Conservation (phyloP, 2,888 invertebrate species). For the Temnothorax ravouxi region DNA sequence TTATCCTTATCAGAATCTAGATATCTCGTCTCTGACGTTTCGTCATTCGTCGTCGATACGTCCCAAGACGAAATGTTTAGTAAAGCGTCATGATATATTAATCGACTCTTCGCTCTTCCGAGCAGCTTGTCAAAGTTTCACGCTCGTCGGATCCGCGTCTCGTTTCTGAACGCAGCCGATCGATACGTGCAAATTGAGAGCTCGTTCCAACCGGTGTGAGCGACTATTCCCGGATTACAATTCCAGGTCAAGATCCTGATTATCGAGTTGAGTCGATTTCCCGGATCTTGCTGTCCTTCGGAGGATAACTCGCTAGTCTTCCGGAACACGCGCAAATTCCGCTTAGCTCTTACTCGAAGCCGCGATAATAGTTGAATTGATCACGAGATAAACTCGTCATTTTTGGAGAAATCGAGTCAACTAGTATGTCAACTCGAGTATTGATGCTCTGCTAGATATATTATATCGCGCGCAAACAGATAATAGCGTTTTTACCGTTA, state of each 20-base stretch:
- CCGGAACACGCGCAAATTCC: slow-evolving; percentile 28
- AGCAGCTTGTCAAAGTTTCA: slow-evolving; percentile 43
- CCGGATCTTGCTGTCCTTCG: slow-evolving; percentile 5
- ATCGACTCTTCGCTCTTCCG: slow-evolving; percentile 29
- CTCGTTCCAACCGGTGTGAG: slow-evolving; percentile 29
- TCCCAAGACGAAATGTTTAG: slow-evolving; percentile 8
- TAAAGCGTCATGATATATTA: slow-evolving; percentile 21
- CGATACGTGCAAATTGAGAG: slow-evolving; percentile 58
- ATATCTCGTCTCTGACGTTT: not conserved
- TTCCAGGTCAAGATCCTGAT: slow-evolving; percentile 61
- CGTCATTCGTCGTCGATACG: not conserved
- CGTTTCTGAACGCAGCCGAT: slow-evolving; percentile 30
- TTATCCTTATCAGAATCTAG: not conserved
- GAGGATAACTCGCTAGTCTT: not conserved
- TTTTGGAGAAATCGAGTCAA: not conserved
- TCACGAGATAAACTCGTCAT: not conserved
- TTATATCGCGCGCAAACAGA: not conserved
- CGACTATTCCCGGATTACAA: slow-evolving; percentile 50
- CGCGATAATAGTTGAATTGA: slow-evolving; percentile 8
- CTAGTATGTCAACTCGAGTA: too few relatives aligned
- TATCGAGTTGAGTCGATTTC: slow-evolving; percentile 44
- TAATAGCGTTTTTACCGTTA: not conserved
- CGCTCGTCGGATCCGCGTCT: slow-evolving; percentile 31
- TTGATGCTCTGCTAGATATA: not conserved
- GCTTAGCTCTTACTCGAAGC: not conserved